Percentiles rank a stretch among this genome's conserved stretches.
phyloP scores from a whole-genome alignment of 1,140 invertebrate species.

The Cydia fagiglandana region DNA sequence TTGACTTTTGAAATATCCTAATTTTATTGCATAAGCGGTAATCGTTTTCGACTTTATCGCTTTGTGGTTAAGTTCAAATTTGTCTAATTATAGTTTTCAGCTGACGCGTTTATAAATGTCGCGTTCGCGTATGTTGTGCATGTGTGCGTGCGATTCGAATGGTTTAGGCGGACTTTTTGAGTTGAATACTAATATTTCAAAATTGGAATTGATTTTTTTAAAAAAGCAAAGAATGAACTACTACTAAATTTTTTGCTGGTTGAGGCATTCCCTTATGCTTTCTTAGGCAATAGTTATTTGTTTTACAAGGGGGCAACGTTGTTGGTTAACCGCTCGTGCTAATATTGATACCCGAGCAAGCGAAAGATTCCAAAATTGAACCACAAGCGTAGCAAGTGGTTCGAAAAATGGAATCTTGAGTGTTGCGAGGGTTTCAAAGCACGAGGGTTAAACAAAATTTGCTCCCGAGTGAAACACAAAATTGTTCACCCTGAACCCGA shows the following conservation, averaged over 20 bases:
- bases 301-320: no score
- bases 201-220: constrained; percentile 43
- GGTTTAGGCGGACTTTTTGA: constrained; percentile 65
- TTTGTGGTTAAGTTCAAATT: constrained; percentile 43
- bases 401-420: no score
- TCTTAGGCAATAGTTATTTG: no score
- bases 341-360: no score
- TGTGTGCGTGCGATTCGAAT: constrained; percentile 54
- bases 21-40: constrained; percentile 54
- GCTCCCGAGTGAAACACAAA: no score
- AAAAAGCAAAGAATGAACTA: not conserved
- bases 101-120: constrained; percentile 75
- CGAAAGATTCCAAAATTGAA: no score
- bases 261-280: not conserved
- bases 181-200: constrained; percentile 47
- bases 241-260: not conserved
- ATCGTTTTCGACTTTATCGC: constrained; percentile 45
- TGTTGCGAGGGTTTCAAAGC: no score
- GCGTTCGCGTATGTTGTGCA: constrained; percentile 42
- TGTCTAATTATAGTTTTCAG: constrained; percentile 55
- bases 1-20: constrained; percentile 77
- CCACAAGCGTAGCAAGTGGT: no score
- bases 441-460: no score
- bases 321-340: no score
- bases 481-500: no score